Conservation (phyloP, 2,888 invertebrate species). For the Pterostichus niger region DNA sequence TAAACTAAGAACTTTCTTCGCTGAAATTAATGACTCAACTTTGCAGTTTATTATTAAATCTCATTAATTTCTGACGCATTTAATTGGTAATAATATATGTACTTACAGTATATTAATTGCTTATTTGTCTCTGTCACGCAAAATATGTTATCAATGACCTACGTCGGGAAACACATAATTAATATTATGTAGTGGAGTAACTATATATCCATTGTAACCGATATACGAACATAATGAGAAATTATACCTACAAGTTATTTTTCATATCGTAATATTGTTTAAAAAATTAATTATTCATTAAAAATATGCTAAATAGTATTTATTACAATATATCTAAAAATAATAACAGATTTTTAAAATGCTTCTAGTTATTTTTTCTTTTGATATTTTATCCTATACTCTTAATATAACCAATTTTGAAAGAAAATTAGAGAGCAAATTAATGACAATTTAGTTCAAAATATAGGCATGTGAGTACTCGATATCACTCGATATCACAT, state of each 20-base stretch:
- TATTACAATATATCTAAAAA: neutral
- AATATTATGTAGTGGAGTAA: slow-evolving; percentile 2
- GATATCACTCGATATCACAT: too few species aligned
- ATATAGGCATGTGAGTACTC: too few species aligned
- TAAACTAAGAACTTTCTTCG: slow-evolving; percentile 18
- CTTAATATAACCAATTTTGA: too few species aligned
- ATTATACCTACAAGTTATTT: neutral
- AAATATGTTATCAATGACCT: slow-evolving; percentile 22
- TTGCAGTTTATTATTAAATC: slow-evolving; percentile 30
- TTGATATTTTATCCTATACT: too few species aligned
- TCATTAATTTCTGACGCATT: slow-evolving; percentile 28
- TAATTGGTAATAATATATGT: slow-evolving; percentile 26
- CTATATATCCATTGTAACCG: neutral
- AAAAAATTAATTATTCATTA: neutral
- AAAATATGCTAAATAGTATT: neutral
- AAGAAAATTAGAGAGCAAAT: too few species aligned
- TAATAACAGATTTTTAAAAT: neutral
- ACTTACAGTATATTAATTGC: slow-evolving; percentile 25
- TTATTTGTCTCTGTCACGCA: slow-evolving; percentile 23
- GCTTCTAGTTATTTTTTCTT: neutral
- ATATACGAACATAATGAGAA: slow-evolving; percentile 11
- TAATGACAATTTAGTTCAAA: too few species aligned
- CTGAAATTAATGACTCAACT: slow-evolving; percentile 32
- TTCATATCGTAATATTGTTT: slow-evolving; percentile 7
- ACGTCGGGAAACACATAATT: slow-evolving; percentile 20